Conservation (phyloP, 2,797 vertebrate genomes). For the Enteromius thamalakanensis region DNA sequence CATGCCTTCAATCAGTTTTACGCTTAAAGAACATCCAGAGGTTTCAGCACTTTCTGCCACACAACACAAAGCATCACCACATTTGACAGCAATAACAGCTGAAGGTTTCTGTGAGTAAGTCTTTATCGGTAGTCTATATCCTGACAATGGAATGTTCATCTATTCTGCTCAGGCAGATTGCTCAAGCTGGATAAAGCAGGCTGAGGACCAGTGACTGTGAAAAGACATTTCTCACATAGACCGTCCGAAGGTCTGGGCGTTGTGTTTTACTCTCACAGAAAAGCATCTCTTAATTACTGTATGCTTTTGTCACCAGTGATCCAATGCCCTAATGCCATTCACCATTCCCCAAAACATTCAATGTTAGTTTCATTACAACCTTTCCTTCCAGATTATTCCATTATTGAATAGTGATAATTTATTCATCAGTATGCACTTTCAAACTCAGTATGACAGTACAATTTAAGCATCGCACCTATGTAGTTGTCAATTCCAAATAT, state of each 20-base stretch:
- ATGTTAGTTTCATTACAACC: not conserved
- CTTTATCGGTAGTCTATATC: constrained; percentile 25
- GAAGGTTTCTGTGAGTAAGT: constrained; percentile 13
- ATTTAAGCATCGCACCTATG: not conserved
- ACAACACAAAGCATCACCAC: not conserved
- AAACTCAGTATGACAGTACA: not conserved
- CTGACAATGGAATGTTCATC: constrained; percentile 4
- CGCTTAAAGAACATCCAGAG: not conserved
- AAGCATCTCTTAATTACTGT: constrained; percentile 18
- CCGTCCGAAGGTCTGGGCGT: not conserved
- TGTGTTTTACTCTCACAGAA: constrained; percentile 3
- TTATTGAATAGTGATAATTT: not conserved
- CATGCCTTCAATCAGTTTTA: not conserved
- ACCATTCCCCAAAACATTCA: not conserved
- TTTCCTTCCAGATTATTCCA: not conserved
- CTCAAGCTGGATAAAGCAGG: constrained; percentile 6
- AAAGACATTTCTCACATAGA: constrained; percentile 11
- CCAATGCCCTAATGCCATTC: not conserved
- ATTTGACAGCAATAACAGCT: constrained; percentile 22
- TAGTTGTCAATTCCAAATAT: not conserved
- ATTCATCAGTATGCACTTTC: not conserved
- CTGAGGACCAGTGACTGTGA: constrained; percentile 16
- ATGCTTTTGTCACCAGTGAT: constrained; percentile 9
- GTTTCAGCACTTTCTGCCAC: not conserved
- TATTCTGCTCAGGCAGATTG: constrained; percentile 9